Conservation (phyloP, 2,888 invertebrate genomes). For the Xestobium rufovillosum region DNA sequence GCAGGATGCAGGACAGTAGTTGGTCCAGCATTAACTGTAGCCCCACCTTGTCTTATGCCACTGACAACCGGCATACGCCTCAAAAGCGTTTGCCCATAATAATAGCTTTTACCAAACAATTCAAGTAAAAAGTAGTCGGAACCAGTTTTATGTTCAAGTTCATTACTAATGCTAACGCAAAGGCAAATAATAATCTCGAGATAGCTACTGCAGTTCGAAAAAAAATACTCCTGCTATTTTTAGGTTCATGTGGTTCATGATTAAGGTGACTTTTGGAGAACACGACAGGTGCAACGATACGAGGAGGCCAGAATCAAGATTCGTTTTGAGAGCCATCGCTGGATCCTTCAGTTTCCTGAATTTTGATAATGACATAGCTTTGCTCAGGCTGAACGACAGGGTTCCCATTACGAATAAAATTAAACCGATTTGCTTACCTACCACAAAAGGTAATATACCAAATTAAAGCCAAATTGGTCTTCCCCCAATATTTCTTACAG, state of each 20-base stretch:
- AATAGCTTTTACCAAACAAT: conserved; percentile 1
- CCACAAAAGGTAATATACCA: conserved; percentile 45
- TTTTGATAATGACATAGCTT: conserved; percentile 83
- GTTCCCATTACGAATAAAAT: conserved; percentile 73
- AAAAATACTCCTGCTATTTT: too few species aligned
- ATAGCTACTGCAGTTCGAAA: too few species aligned
- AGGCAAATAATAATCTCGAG: too few species aligned
- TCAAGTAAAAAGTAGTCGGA: background rate
- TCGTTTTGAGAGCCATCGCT: conserved; percentile 66
- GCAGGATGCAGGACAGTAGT: too few species aligned
- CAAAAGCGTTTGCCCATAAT: too few species aligned
- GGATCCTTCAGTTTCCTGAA: conserved; percentile 79
- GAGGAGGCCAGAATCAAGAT: conserved; percentile 65
- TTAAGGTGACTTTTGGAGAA: conserved; percentile 81
- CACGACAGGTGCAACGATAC: conserved; percentile 75
- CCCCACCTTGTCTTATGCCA: too few species aligned
- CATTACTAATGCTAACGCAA: conserved; percentile 1
- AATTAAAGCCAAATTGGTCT: background rate
- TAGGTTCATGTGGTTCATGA: conserved; percentile 91
- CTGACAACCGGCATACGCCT: too few species aligned
- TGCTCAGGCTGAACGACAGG: conserved; percentile 71
- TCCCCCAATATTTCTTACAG: conserved; percentile 36
- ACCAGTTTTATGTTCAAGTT: conserved; percentile 1
- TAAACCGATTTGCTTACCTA: conserved; percentile 77
- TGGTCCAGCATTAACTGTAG: too few species aligned